phyloP scores from a whole-genome alignment of 2,113 vertebrate species.

The Nothocercus nigrocapillus region DNA sequence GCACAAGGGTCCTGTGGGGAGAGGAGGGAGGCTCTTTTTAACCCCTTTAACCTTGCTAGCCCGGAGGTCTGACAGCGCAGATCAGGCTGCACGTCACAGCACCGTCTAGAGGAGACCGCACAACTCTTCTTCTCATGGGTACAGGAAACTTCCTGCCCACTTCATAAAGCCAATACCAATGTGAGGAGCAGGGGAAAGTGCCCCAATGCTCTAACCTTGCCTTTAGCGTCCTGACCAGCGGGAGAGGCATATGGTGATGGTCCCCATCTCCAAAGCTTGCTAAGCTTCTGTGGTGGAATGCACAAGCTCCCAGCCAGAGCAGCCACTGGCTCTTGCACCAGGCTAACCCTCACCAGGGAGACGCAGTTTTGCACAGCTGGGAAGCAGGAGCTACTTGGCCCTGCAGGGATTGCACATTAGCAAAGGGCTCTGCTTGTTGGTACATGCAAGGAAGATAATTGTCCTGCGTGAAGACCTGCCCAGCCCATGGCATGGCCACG shows the following conservation, averaged over 20 bases:
- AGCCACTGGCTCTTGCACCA: neutral
- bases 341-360: neutral
- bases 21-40: too few relatives aligned
- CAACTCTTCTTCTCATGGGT: too few relatives aligned
- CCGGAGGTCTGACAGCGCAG: too few relatives aligned
- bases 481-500: fast-evolving
- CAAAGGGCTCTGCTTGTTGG: neutral
- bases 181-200: neutral
- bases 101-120: neutral
- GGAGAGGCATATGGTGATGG: neutral
- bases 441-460: too few relatives aligned
- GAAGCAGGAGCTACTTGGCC: neutral
- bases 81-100: too few relatives aligned
- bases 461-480: neutral
- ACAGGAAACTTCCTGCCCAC: neutral
- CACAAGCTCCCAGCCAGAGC: neutral
- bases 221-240: neutral
- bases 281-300: neutral
- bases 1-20: neutral
- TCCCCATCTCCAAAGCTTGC: neutral
- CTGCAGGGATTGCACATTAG: neutral
- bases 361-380: neutral
- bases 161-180: neutral
- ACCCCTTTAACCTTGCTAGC: too few relatives aligned
- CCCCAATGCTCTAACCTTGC: too few relatives aligned